phyloP scores from a whole-genome alignment of 2,113 vertebrate species.

The Corythaixoides concolor region DNA sequence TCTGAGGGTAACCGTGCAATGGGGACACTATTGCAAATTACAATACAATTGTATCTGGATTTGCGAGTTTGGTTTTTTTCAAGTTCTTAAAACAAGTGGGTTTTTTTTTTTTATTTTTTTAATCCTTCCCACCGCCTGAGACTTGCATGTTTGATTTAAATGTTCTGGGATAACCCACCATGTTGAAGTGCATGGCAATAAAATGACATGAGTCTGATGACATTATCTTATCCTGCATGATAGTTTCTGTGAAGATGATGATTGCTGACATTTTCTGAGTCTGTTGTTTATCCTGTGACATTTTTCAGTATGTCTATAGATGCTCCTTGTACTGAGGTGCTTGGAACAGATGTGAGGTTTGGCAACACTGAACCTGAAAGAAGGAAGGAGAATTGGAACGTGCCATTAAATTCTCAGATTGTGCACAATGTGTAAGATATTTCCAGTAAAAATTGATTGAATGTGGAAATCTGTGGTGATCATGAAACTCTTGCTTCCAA shows the following conservation, averaged over 20 bases:
- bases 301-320: neutral
- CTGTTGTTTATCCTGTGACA: neutral
- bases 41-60: neutral
- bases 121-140: rapidly evolving
- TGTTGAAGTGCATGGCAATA: neutral
- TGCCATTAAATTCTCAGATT: neutral
- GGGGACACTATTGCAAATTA: neutral
- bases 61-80: neutral
- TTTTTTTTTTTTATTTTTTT: neutral
- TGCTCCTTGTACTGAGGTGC: neutral
- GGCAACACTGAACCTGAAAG: neutral
- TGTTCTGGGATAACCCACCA: neutral
- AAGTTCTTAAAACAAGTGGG: neutral
- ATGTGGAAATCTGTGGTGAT: neutral
- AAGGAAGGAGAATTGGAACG: neutral
- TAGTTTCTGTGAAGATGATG: neutral
- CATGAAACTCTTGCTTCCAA: neutral
- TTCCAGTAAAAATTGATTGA: neutral
- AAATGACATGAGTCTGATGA: neutral
- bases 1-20: neutral
- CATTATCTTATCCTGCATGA: neutral
- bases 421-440: neutral
- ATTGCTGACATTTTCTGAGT: neutral
- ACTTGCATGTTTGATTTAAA: neutral
- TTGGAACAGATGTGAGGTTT: neutral